A percentile compares a stretch with the other conserved stretches of the same genome.
These are phyloP conservation scores for Cherax quadricarinatus DNA, from an alignment of 1,140 invertebrate genomes.

Conservation along the genomic window DNA sequence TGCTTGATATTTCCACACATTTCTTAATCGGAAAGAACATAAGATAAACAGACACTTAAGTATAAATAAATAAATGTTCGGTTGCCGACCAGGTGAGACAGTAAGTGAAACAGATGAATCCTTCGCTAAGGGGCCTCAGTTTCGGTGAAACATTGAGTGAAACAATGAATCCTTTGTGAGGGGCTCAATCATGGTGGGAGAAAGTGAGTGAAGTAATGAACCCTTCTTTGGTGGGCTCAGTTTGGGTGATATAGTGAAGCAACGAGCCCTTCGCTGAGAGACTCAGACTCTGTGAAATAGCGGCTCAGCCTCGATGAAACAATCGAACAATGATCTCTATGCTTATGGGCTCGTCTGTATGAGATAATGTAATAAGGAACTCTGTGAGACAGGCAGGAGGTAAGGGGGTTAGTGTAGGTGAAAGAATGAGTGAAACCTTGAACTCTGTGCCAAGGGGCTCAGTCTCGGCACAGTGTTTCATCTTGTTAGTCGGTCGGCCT, in stretches of 20 bases:
- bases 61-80: neutral
- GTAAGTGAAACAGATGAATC: constrained; percentile 11
- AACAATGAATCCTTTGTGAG: constrained; percentile 40
- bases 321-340: no score
- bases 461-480: constrained; percentile 55
- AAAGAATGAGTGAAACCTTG: neutral
- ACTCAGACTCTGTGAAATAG: no score
- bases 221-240: constrained; percentile 55
- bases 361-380: no score
- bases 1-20: neutral
- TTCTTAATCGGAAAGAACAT: no score
- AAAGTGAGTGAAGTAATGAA: constrained; percentile 1
- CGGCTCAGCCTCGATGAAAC: no score
- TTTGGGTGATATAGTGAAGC: constrained; percentile 20
- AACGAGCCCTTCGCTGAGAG: no score
- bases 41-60: no score
- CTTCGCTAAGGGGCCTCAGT: constrained; percentile 53
- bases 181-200: constrained; percentile 41
- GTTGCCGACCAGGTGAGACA: neutral
- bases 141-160: constrained; percentile 21
- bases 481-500: constrained; percentile 1
- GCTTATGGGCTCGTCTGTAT: no score
- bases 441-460: constrained; percentile 57
- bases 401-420: neutral
- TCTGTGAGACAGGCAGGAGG: no score